These are phyloP conservation scores for Scophthalmus maximus DNA, from an alignment of 2,113 vertebrate genomes.

Conservation along the genomic window DNA sequence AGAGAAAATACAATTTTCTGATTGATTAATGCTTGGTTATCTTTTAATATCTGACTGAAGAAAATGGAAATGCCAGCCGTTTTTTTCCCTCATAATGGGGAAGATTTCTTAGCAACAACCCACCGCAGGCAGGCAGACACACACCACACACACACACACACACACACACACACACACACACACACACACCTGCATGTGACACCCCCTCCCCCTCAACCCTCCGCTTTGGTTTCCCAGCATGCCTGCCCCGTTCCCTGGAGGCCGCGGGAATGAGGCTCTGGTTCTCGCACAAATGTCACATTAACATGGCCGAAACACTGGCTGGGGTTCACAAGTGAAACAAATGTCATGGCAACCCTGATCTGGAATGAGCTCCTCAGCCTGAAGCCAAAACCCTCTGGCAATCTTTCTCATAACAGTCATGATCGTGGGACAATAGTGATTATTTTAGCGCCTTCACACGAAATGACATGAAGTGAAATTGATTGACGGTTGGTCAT, in stretches of 20 bases:
- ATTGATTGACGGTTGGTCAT: slow-evolving; percentile 7
- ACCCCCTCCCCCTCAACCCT: neutral
- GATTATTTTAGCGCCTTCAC: slow-evolving; percentile 28
- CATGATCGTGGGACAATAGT: slow-evolving; percentile 24
- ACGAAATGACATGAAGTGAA: slow-evolving; percentile 29
- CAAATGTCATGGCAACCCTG: slow-evolving; percentile 62
- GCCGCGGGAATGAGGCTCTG: slow-evolving; percentile 14
- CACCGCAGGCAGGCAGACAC: neutral
- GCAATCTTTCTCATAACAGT: neutral
- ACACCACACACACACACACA: neutral
- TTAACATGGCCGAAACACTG: slow-evolving; percentile 58
- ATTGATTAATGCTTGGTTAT: slow-evolving; percentile 64
- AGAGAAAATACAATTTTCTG: slow-evolving; percentile 54
- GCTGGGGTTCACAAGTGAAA: slow-evolving; percentile 30
- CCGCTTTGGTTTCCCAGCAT: slow-evolving; percentile 58
- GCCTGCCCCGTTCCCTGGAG: slow-evolving; percentile 40
- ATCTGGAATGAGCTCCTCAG: slow-evolving; percentile 29
- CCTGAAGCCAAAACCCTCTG: slow-evolving; percentile 24
- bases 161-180: slow-evolving; percentile 2
- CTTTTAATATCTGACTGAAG: slow-evolving; percentile 68
- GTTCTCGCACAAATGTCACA: slow-evolving; percentile 67
- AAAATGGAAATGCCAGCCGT: slow-evolving; percentile 44
- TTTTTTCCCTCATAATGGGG: slow-evolving; percentile 26
- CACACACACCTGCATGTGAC: slow-evolving; percentile 59
- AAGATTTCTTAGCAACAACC: slow-evolving; percentile 43